Percentiles rank a stretch among this genome's conserved stretches.
Evolutionary conservation across 2,797 vertebrate species (phyloP).

Genomic region (Percopsis omiscomaycus): DNA sequence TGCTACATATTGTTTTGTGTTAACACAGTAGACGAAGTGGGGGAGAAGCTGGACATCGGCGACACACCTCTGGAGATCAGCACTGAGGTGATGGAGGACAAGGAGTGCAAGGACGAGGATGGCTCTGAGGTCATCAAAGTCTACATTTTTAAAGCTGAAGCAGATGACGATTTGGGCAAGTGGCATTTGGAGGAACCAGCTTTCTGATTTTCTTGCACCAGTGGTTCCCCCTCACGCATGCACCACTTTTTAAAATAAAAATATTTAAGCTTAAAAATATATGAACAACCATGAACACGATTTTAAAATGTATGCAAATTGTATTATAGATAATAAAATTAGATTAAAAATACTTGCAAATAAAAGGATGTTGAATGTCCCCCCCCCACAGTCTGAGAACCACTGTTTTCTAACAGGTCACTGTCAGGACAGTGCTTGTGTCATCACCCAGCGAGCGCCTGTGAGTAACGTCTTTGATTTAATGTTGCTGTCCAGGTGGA

Average conservation of each 20-base stretch:
- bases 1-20: not conserved
- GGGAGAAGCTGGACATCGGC: conserved; percentile 95
- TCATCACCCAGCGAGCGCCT: not conserved
- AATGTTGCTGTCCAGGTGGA: conserved; percentile 78
- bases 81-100: conserved; percentile 90
- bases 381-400: no score
- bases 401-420: not conserved
- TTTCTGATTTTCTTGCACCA: not conserved
- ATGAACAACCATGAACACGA: no score
- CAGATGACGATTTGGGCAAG: conserved; percentile 96
- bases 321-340: no score
- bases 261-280: no score
- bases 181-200: not conserved
- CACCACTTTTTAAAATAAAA: no score
- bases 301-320: no score
- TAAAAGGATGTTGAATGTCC: no score
- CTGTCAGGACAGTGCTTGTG: not conserved
- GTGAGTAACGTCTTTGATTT: not conserved
- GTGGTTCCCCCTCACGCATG: no score
- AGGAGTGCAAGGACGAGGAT: conserved; percentile 91
- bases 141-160: conserved; percentile 99
- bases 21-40: conserved; percentile 93
- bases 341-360: no score
- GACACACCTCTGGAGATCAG: conserved; percentile 93
- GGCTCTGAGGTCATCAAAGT: conserved; percentile 99